These are phyloP conservation scores for Drosophila pseudotalamancana DNA, from an alignment of 2,888 invertebrate species.

Conservation along the genomic window DNA sequence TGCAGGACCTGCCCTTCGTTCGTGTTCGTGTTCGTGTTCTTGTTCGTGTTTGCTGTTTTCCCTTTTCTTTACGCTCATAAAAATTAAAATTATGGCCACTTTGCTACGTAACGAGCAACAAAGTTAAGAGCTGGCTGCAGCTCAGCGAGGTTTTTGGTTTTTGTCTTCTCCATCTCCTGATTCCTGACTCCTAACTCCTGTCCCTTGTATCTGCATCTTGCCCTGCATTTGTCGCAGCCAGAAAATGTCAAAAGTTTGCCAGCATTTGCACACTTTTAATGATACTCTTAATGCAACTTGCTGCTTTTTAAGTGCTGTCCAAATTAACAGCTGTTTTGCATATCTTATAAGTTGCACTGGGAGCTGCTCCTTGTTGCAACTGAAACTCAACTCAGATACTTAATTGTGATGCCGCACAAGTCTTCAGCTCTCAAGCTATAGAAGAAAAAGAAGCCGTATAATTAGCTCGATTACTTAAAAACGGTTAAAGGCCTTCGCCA, in stretches of 20 bases:
- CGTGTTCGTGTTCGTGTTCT: no score
- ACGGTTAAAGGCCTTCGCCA: no score
- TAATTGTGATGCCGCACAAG: background rate
- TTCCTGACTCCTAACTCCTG: background rate
- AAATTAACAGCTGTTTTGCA: constrained; percentile 29
- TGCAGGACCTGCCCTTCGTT: constrained; percentile 8
- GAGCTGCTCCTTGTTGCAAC: background rate
- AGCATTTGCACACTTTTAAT: constrained; percentile 17
- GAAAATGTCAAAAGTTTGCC: constrained; percentile 18
- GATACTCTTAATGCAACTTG: constrained; percentile 12
- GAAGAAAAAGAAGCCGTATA: no score
- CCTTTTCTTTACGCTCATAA: constrained; percentile 57
- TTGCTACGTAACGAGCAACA: constrained; percentile 49
- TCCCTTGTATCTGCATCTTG: background rate
- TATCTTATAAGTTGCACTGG: constrained; percentile 7
- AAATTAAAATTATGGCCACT: constrained; percentile 74
- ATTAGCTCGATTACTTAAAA: no score
- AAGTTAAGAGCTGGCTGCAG: constrained; percentile 20
- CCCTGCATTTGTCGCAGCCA: background rate
- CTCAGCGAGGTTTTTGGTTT: background rate
- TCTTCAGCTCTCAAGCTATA: background rate
- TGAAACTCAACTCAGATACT: no score
- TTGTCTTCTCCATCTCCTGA: no score
- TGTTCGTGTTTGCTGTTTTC: constrained; percentile 11
- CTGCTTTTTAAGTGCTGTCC: constrained; percentile 6